A percentile compares a stretch with the other conserved stretches of the same genome.
Evolutionary conservation across 2,113 vertebrate species (phyloP).

Genomic region (Lasiurus cinereus): DNA sequence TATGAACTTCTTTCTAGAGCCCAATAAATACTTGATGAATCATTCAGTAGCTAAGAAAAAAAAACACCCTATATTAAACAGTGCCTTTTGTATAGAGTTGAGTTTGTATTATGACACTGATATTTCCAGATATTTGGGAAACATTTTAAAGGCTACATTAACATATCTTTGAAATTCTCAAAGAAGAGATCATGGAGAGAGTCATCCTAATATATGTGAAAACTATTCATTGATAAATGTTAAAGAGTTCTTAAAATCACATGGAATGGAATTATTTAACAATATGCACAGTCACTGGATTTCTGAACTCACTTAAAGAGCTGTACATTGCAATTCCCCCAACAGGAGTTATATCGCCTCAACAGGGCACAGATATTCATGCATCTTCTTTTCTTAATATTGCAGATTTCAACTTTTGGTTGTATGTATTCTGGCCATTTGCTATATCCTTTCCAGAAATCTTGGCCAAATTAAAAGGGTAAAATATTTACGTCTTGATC

Average conservation of each 20-base stretch:
- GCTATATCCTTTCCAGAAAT: not conserved
- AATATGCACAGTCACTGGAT: not conserved
- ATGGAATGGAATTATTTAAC: constrained; percentile 16
- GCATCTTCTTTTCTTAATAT: not conserved
- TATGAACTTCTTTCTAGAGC: constrained; percentile 59
- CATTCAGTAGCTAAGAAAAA: constrained; percentile 35
- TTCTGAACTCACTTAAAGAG: constrained; percentile 28
- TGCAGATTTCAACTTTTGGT: not conserved
- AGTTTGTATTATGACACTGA: constrained; percentile 48
- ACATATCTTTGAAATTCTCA: constrained; percentile 35
- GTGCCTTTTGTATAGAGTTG: constrained; percentile 30
- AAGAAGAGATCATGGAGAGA: constrained; percentile 11
- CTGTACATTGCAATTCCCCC: not conserved
- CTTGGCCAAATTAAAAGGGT: not conserved
- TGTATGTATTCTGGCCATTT: not conserved
- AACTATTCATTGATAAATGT: not conserved
- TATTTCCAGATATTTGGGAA: constrained; percentile 4
- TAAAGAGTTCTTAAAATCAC: not conserved
- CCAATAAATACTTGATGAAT: constrained; percentile 70
- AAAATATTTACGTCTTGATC: not conserved
- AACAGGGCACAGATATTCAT: not conserved
- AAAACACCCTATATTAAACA: constrained; percentile 6
- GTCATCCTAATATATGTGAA: not conserved
- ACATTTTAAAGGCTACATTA: constrained; percentile 13
- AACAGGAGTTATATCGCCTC: not conserved